A percentile compares a stretch with the other conserved stretches of the same genome.
These are phyloP conservation scores for Yponomeuta evonymella DNA, from an alignment of 2,888 invertebrate species.

Conservation along the genomic window DNA sequence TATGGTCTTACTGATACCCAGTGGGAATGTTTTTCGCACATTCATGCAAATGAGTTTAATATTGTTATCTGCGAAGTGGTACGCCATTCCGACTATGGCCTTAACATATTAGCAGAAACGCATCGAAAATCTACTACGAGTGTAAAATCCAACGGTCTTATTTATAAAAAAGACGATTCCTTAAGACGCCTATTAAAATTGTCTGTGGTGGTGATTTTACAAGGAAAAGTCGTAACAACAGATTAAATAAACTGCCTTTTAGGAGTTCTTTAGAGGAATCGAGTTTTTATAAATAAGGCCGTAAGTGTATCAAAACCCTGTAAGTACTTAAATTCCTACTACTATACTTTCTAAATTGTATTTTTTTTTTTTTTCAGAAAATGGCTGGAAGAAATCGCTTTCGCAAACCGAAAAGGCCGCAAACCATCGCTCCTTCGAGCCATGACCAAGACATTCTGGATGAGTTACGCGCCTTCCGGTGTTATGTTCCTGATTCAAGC, in stretches of 20 bases:
- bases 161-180: too few species aligned
- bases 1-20: background rate
- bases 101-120: slow-evolving; percentile 13
- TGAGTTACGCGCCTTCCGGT: slow-evolving; percentile 80
- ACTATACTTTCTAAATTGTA: background rate
- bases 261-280: too few species aligned
- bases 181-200: too few species aligned
- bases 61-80: slow-evolving; percentile 5
- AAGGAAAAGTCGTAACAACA: too few species aligned
- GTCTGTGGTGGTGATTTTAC: too few species aligned
- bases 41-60: slow-evolving; percentile 11
- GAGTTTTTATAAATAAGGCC: too few species aligned
- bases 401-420: slow-evolving; percentile 70
- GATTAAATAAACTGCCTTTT: too few species aligned
- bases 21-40: slow-evolving; percentile 2
- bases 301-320: too few species aligned
- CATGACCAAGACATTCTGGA: slow-evolving; percentile 81
- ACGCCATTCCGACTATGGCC: background rate
- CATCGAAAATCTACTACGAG: background rate
- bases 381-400: slow-evolving; percentile 80
- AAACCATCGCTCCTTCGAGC: slow-evolving; percentile 80
- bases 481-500: slow-evolving; percentile 77
- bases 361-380: slow-evolving; percentile 69
- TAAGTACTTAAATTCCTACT: too few species aligned
- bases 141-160: background rate